Base-by-base conservation (phyloP, 1,140 invertebrate species). In the Portunus trituberculatus region DNA sequence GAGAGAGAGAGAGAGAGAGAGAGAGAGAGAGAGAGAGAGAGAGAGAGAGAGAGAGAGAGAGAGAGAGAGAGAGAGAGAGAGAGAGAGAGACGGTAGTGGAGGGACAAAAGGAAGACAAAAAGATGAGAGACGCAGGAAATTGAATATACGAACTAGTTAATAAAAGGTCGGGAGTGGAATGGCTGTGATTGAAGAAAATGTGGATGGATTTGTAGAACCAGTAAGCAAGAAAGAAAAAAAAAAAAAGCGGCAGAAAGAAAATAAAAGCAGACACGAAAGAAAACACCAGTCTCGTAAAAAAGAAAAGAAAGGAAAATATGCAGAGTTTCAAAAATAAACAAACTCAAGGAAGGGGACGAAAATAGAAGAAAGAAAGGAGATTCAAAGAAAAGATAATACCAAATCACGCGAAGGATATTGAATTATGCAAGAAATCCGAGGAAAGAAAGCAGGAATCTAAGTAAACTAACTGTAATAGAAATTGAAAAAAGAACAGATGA, bases 311-410 rank as follows among this genome's bases (percentile, higher is more conserved):
- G 10, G n/a, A 10, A 28, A 84, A 29, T 20, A 32, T n/a, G 31
- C 0, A 84, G 14, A 10, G n/a, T 12, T 1, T 1, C n/a, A 32
- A 29, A 84, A 84, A 84, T 10, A 28, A 84, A 84, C 8, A n/a
- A 84, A 28, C 12, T 1, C 28, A 84, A 32, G 31, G 14, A 4
- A 84, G 20, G n/a, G 31, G 10, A 86, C 28, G n/a, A 86, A 86
- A 86, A 86, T 12, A 28, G n/a, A 86, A 86, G 31, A 86, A 86
- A 16, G 31, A 86, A 86, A 86, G 31, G n/a, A 86, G 31, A 86
- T 6, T 20, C 10, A 86, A 86, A 86, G 10, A 28, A 86, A 86
- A 86, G 2, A 86, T 10, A 28, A 86, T 12, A 86, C 1, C 10
- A 86, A 86, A 7, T 25, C 20, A 82, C 20, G 28, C 20, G 28